Base-by-base conservation (phyloP, 2,888 invertebrate species). In the Euspilapteryx auroguttella region DNA sequence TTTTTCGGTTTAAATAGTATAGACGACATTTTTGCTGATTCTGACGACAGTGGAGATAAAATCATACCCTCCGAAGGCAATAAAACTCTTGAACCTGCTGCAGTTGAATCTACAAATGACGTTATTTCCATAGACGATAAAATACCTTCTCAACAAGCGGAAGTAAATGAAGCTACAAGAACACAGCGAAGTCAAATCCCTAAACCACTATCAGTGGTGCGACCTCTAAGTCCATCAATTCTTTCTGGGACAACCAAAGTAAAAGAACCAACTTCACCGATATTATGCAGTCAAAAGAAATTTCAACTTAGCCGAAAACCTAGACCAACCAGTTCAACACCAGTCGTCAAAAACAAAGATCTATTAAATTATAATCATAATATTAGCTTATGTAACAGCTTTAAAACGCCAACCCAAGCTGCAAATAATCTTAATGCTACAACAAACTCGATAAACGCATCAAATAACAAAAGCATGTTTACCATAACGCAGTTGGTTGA, bases 1-100 rank as follows among this genome's bases (percentile, higher is more conserved):
- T 59, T 63, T 43, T 63, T 79, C 20, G 73, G 77, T 29, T 47
- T 78, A 23, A 57, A 66, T 27, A 66, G 63, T 35, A 64, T 79
- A 32, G 61, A 77, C 21, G 77, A 78, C 32, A 68, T 75, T 24
- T 71, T 79, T 45, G 71, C 53, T 14, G 59, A 63, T 40, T 55
- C 52, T 15, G 52, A 61, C 31, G 56, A 63, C 12, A 49, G 45
- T 25, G 35, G 37, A 4, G 39, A 45, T 32, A 36, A n/a, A n/a
- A n/a, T n/a, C n/a, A n/a, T n/a, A n/a, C n/a, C n/a, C n/a, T n/a
- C n/a, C n/a, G n/a, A n/a, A n/a, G n/a, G n/a, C n/a, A n/a, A n/a
- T n/a, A n/a, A n/a, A n/a, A n/a, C n/a, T n/a, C n/a, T n/a, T n/a
- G n/a, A n/a, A n/a, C n/a, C n/a, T n/a, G n/a, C n/a, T n/a, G n/a